Percentiles rank a stretch among this genome's conserved stretches.
Conservation (phyloP, 2,113 vertebrate genomes). For the Colius striatus region DNA sequence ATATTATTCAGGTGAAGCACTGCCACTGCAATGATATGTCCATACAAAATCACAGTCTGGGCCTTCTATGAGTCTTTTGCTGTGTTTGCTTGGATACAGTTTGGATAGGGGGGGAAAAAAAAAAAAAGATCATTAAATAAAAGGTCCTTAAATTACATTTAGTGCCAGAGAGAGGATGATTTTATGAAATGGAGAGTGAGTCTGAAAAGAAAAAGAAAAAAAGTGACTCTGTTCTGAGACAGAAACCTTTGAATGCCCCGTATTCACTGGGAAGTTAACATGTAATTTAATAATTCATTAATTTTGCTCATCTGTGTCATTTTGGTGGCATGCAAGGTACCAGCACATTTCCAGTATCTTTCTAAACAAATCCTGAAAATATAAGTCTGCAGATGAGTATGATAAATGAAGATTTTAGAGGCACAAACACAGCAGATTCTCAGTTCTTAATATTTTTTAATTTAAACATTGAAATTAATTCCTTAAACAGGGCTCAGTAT, state of each 20-base stretch:
- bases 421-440: background rate
- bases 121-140: slow-evolving; percentile 5
- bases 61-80: background rate
- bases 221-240: background rate
- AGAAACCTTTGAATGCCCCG: background rate
- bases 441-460: background rate
- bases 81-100: background rate
- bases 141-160: slow-evolving; percentile 23
- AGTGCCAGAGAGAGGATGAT: background rate
- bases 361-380: background rate
- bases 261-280: background rate
- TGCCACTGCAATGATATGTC: background rate
- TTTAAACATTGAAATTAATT: background rate
- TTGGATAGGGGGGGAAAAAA: accelerated
- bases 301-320: background rate
- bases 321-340: background rate
- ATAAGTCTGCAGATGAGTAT: background rate
- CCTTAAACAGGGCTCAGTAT: background rate
- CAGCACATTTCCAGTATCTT: background rate
- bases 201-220: background rate
- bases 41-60: background rate
- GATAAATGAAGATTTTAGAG: background rate
- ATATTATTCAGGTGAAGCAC: background rate
- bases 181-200: background rate
- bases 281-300: slow-evolving; percentile 5